These are phyloP conservation scores for Psilanteris sp. DNA, from an alignment of 1,140 invertebrate species.

Conservation along the genomic window DNA sequence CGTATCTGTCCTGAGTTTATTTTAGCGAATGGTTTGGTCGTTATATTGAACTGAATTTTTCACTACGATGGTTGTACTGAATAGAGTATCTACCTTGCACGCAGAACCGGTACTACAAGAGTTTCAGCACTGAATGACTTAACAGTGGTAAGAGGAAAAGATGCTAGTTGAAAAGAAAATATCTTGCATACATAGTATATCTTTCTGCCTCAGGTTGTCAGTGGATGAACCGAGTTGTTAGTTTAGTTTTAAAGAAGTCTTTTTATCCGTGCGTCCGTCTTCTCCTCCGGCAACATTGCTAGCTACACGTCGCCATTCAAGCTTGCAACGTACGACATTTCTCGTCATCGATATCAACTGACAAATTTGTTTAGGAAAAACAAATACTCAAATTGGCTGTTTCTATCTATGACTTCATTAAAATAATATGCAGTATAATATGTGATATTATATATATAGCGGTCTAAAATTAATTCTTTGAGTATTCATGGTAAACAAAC, in stretches of 20 bases:
- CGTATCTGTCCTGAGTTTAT: conserved; percentile 62
- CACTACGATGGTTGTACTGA: conserved; percentile 65
- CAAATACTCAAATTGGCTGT: too few species aligned
- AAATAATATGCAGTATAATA: too few species aligned
- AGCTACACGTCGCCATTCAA: conserved; percentile 20
- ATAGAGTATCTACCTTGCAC: conserved; percentile 62
- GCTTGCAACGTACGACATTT: conserved; percentile 12
- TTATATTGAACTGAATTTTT: conserved; percentile 72
- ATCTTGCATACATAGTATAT: conserved; percentile 69
- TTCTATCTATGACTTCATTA: too few species aligned
- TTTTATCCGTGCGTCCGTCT: conserved; percentile 47
- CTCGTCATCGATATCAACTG: conserved; percentile 40
- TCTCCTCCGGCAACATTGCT: conserved; percentile 12
- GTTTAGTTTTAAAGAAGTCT: conserved; percentile 60
- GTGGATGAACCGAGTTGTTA: conserved; percentile 60
- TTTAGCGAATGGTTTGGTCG: conserved; percentile 60
- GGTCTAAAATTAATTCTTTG: too few species aligned
- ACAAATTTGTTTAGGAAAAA: conserved; percentile 43
- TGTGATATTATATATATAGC: too few species aligned
- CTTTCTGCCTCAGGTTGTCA: conserved; percentile 41
- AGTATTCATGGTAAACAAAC: too few species aligned
- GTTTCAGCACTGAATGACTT: conserved; percentile 58
- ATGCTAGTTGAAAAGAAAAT: conserved; percentile 67
- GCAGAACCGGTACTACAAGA: conserved; percentile 45
- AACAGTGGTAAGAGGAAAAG: conserved; percentile 56